Conservation (phyloP, 2,888 invertebrate species). For the Alitta virens region DNA sequence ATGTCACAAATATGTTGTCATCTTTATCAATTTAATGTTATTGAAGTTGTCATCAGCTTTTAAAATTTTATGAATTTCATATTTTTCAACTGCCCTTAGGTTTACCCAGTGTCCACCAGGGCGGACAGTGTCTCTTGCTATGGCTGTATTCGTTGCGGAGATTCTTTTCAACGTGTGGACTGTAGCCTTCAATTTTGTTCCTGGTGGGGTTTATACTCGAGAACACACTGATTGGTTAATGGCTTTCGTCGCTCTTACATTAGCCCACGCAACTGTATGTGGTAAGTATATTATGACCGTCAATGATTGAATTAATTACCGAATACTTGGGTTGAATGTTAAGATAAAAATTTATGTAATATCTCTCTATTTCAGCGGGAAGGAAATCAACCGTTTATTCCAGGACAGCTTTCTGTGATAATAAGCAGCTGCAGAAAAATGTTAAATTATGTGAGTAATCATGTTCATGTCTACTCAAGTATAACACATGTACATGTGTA, state of each 20-base stretch:
- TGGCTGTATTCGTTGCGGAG: conserved; percentile 43
- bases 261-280: conserved; percentile 32
- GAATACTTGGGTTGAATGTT: too few species aligned
- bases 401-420: not conserved
- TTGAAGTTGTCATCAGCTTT: too few species aligned
- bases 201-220: conserved; percentile 55
- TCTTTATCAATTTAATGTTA: too few species aligned
- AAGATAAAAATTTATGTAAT: too few species aligned
- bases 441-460: conserved; percentile 1
- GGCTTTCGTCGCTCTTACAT: conserved; percentile 37
- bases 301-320: too few species aligned
- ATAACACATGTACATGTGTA: too few species aligned
- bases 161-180: conserved; percentile 57
- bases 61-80: too few species aligned
- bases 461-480: not conserved
- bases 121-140: conserved; percentile 35
- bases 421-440: not conserved
- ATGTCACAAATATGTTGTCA: too few species aligned
- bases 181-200: conserved; percentile 58
- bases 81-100: too few species aligned
- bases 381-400: too few species aligned
- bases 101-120: conserved; percentile 44
- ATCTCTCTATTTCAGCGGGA: too few species aligned
- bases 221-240: conserved; percentile 54
- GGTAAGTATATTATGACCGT: too few species aligned